Evolutionary conservation across 2,797 vertebrate species (phyloP).

Genomic region (Eutrigla gurnardus): DNA sequence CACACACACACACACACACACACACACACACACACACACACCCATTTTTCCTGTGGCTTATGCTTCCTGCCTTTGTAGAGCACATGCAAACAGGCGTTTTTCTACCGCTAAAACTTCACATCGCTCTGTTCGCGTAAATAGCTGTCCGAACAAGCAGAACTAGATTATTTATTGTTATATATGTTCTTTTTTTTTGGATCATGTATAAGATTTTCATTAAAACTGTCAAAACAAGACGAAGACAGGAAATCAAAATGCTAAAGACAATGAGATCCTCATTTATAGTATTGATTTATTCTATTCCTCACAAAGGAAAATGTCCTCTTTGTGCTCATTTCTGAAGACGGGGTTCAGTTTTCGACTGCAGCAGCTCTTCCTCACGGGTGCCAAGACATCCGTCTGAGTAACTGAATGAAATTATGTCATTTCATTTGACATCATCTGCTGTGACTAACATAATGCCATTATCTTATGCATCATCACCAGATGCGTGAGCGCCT

Average conservation of each 20-base stretch:
- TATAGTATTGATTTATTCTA: neutral
- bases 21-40: neutral
- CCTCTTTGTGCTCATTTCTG: neutral
- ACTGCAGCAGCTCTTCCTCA: neutral
- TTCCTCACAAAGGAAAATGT: neutral
- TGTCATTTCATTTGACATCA: conserved; percentile 44
- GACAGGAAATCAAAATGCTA: neutral
- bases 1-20: neutral
- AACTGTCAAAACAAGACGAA: neutral
- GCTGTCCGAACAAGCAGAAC: conserved; percentile 29
- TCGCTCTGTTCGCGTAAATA: conserved; percentile 40
- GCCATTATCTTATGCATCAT: conserved; percentile 52
- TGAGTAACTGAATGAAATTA: conserved; percentile 33
- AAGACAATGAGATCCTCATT: neutral
- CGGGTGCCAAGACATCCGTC: conserved; percentile 1
- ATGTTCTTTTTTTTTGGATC: conserved; percentile 11
- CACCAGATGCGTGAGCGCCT: conserved; percentile 13
- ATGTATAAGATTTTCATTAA: neutral
- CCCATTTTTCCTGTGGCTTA: conserved; percentile 57
- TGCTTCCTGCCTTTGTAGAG: conserved; percentile 57
- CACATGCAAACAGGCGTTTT: conserved; percentile 28
- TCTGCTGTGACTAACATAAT: conserved; percentile 48
- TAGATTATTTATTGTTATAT: conserved; percentile 40
- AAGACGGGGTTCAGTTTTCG: neutral
- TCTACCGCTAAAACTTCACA: conserved; percentile 19